Base-by-base conservation (phyloP, 1,140 invertebrate genomes). In the Eciton burchellii region DNA sequence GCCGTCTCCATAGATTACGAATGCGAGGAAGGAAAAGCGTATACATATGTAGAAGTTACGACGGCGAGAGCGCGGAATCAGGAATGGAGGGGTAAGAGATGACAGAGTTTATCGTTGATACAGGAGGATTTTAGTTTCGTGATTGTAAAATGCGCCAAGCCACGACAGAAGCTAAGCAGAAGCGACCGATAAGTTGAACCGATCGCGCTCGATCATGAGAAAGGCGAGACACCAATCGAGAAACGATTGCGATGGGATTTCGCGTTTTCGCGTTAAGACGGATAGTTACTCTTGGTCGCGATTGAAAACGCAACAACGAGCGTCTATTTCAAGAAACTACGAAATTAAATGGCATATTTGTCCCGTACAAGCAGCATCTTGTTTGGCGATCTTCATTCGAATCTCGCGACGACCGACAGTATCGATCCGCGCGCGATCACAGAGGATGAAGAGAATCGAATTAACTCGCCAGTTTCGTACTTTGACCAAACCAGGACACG, bases 1-100 rank as follows among this genome's bases (percentile, higher is more conserved):
- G 91, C 91, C 91, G 91, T 93, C 92, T 93, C 85, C 88, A 85
- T 92, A 92, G 87, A 91, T 92, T 91, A 92, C 84, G 83, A 89
- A 89, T 87, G 85, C 88, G 66, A 88, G 84, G 89, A 86, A 63
- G 66, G 24, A 82, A 88, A 85, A 76, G 66, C 47, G 82, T 83
- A 85, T 90, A 89, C 72, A 89, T 90, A 86, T 84, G 86, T 90
- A 85, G 84, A 87, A 85, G 81, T 62, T 84, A 81, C 81, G 84
- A 57, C 41, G 24, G 60, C n/a, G 84, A 68, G 26, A 74, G 57
- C 24, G 57, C 24, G 35, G n/a, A 57, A 12, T 16, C 9, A 41
- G 54, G 16, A 56, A 4, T n/a, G 19, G 5, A 47, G 63, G 6
- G 47, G 29, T 3, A 47, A 24, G 19, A 19, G 62, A 24, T 0